Conservation (phyloP, 1,140 invertebrate genomes). For the Venturia canescens region DNA sequence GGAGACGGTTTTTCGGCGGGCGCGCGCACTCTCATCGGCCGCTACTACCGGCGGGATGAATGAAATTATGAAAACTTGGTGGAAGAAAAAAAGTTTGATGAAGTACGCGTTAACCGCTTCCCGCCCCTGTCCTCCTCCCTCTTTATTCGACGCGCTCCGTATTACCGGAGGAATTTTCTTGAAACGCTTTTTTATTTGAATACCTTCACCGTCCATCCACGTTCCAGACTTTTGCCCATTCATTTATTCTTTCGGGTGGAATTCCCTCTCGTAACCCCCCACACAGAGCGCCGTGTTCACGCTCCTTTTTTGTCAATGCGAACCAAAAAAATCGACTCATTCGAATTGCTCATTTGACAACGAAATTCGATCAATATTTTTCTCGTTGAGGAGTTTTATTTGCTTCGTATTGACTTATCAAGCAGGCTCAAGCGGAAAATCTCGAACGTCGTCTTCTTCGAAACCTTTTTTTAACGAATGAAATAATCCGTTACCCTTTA, state of each 20-base stretch:
- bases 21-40: neutral
- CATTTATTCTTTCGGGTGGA: neutral
- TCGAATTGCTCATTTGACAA: too few relatives aligned
- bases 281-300: too few relatives aligned
- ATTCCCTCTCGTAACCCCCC: too few relatives aligned
- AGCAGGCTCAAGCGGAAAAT: neutral
- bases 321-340: too few relatives aligned
- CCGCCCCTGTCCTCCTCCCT: neutral
- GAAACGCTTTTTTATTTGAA: neutral
- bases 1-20: neutral
- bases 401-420: too few relatives aligned
- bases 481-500: neutral
- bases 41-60: neutral
- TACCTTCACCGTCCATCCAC: too few relatives aligned
- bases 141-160: neutral
- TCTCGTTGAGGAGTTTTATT: too few relatives aligned
- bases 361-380: too few relatives aligned
- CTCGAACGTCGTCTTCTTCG: neutral
- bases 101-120: neutral
- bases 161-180: neutral
- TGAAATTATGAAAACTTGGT: conserved; percentile 20
- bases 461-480: neutral
- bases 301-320: too few relatives aligned
- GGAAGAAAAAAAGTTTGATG: neutral
- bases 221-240: neutral